These are phyloP conservation scores for Balaeniceps rex DNA, from an alignment of 2,113 vertebrate genomes.

Conservation along the genomic window DNA sequence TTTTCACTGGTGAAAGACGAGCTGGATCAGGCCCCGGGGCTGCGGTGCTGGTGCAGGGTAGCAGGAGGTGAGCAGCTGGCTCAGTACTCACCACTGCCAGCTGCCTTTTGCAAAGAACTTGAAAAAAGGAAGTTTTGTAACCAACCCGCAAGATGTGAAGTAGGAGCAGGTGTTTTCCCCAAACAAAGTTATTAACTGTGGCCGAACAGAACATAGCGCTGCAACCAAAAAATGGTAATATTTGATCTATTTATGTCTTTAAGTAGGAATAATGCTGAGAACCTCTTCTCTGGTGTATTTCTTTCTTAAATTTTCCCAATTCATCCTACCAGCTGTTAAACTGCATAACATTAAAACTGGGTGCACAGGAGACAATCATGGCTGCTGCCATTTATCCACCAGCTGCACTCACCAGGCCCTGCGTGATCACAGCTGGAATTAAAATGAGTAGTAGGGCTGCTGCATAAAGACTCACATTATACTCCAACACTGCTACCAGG, in stretches of 20 bases:
- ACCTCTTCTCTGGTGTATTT: not conserved
- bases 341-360: not conserved
- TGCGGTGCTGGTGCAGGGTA: not conserved
- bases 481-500: not conserved
- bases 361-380: not conserved
- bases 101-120: not conserved
- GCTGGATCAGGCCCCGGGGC: not conserved
- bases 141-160: not conserved
- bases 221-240: not conserved
- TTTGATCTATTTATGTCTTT: not conserved
- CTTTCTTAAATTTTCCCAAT: not conserved
- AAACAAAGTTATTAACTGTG: not conserved
- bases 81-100: not conserved
- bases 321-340: not conserved
- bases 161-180: not conserved
- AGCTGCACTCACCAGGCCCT: not conserved
- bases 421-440: not conserved
- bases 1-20: not conserved
- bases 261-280: not conserved
- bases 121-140: constrained; percentile 22
- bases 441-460: not conserved
- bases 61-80: not conserved
- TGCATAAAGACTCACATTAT: not conserved
- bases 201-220: not conserved
- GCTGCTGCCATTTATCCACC: not conserved